Base-by-base conservation (phyloP, 1,140 invertebrate species). In the Brachionus rubens region DNA sequence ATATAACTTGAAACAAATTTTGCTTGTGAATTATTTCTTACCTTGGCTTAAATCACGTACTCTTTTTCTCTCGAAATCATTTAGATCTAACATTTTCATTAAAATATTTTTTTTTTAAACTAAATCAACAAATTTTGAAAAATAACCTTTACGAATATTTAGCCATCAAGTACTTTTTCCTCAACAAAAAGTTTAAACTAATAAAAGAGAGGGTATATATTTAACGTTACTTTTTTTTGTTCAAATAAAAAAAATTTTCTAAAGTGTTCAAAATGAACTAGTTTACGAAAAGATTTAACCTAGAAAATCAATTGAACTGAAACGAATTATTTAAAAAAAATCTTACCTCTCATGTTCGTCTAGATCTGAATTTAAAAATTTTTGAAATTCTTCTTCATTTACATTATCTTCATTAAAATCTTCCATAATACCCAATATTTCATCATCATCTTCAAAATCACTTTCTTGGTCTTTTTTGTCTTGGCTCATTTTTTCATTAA, bases 311-410 rank as follows among this genome's bases (percentile, higher is more conserved):
- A 16, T 5, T 6, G 16, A 59, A 5, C 30, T 59, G 36, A 36
- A 59, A 28, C 36, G 16, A 59, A 59, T n/a, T 59, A 36, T 5
- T 5, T 36, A 36, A 36, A 36, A 5, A 16, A 30, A 9, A 26
- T 33, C 54, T 36, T 59, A 59, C 54, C 19, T 59, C 14, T 5
- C 3, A 43, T 65, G 36, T 4, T 65, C 59, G 24, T 65, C 40
- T 12, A 65, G 43, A 65, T 65, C 41, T 14, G 59, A 65, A 24
- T n/a, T 65, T 26, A 65, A 41, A 65, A 65, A 65, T 26, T 65
- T 65, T 43, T 65, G 40, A 65, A 65, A 65, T n/a, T 65, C 59
- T 65, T 65, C 59, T 26, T 65, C 59, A 12, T 65, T 65, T 1
- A 65, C 16, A 43, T 41, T 65, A 9, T 65, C 59, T 43, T 65